These are phyloP conservation scores for Epinephelus cyanopodus DNA, from an alignment of 2,113 vertebrate genomes.

Conservation along the genomic window DNA sequence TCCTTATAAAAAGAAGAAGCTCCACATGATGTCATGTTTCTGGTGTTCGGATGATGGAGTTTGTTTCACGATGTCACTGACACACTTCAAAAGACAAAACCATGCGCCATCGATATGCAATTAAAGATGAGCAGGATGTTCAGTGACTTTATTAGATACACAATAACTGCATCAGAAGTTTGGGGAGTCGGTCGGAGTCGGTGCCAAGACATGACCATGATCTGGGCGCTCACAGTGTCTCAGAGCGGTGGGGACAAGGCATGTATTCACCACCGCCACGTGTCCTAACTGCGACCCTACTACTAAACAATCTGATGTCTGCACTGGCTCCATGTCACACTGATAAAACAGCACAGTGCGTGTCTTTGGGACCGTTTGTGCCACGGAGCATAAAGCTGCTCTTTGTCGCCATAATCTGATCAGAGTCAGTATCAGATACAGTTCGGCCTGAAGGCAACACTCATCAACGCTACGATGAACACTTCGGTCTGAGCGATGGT, in stretches of 20 bases:
- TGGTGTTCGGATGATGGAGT: background rate
- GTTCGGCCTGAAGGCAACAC: background rate
- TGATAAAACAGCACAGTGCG: background rate
- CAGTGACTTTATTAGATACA: background rate
- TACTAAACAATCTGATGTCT: background rate
- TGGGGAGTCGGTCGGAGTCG: background rate
- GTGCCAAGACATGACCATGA: background rate
- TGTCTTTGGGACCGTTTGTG: background rate
- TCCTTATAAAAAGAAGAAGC: background rate
- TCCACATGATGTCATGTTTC: background rate
- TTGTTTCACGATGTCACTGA: background rate
- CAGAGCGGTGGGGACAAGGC: slow-evolving; percentile 18
- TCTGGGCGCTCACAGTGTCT: background rate
- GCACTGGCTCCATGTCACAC: background rate
- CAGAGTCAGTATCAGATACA: background rate
- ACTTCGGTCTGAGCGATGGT: background rate
- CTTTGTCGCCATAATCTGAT: slow-evolving; percentile 28
- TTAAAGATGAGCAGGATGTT: background rate
- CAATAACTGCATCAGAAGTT: background rate
- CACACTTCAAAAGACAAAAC: background rate
- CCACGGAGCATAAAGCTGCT: background rate
- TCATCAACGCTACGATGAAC: background rate
- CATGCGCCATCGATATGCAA: background rate
- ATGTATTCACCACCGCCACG: slow-evolving; percentile 12
- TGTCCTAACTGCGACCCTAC: background rate